Conservation (phyloP, 2,797 vertebrate genomes). For the Synaphobranchus kaupii region DNA sequence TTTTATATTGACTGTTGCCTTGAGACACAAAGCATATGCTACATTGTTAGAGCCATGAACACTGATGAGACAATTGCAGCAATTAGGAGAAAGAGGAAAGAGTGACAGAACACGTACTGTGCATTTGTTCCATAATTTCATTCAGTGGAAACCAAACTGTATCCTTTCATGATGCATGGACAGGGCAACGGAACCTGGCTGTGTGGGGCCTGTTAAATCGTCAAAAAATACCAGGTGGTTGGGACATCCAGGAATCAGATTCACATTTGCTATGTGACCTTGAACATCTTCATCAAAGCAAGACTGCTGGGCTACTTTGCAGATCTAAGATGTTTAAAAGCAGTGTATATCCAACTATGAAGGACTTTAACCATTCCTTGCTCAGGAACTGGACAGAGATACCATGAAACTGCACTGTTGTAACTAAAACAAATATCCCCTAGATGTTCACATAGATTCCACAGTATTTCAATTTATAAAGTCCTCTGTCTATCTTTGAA, state of each 20-base stretch:
- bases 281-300: not conserved
- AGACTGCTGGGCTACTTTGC: not conserved
- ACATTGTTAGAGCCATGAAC: not conserved
- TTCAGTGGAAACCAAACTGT: not conserved
- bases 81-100: not conserved
- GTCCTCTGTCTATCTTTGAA: not conserved
- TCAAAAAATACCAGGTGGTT: not conserved
- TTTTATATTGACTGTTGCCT: not conserved
- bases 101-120: not conserved
- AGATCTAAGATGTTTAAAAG: not conserved
- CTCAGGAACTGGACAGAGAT: not conserved
- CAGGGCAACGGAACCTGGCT: not conserved
- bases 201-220: not conserved
- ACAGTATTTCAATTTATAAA: not conserved
- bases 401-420: not conserved
- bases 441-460: constrained; percentile 7
- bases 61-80: not conserved
- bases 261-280: not conserved
- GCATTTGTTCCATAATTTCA: not conserved
- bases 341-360: not conserved
- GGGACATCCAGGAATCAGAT: too few species aligned
- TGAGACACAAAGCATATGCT: not conserved
- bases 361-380: not conserved
- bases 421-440: not conserved
- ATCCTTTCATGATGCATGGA: not conserved